Base-by-base conservation (phyloP, 1,140 invertebrate genomes). In the Drosophila sulfurigaster region DNA sequence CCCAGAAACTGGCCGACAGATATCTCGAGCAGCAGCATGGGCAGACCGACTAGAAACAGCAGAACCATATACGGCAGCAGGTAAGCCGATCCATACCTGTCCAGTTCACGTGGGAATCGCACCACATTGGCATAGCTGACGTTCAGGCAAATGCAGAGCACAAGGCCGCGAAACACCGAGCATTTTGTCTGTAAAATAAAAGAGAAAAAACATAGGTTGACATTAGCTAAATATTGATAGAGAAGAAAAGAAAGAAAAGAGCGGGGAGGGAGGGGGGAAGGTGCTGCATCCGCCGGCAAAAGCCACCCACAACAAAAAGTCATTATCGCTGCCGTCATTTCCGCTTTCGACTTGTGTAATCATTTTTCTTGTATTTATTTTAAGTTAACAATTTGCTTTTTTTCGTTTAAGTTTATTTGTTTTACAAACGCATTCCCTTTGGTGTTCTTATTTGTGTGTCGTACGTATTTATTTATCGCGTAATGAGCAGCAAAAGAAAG, bases 41-140 rank as follows among this genome's bases (percentile, higher is more conserved):
- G 92, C 70, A 93, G 68, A 16, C 92, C 92, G 80, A 93, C 91
- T 91, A 93, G 83, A 82, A 93, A 88, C 48, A 93, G 75, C 78
- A 93, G 72, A 46, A 82, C 76, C 46, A 93, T 72, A 63, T 93
- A 93, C 78, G 92, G 92, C 65, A 93, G 46, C 63, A 93, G 75
- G 76, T 91, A 93, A 54, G 92, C 91, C 49, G 80, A 83, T 35
- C 92, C 92, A 63, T 92, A 83, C 70, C 68, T 79, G 59, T 93
- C 92, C 78, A 93, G 65, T 81, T 93, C 92, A 32, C 92, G 78
- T 77, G 92, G 92, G 77, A 93, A 93, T 70, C 92, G 89, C 52
- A 93, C 92, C 69, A 93, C 81, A 71, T 93, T 93, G 52, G 91
- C 91, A 58, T 82, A 93, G 72, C 92, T 92, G 45, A 93, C 76